These are phyloP conservation scores for Cephalotes varians DNA, from an alignment of 2,888 invertebrate species.

Conservation along the genomic window DNA sequence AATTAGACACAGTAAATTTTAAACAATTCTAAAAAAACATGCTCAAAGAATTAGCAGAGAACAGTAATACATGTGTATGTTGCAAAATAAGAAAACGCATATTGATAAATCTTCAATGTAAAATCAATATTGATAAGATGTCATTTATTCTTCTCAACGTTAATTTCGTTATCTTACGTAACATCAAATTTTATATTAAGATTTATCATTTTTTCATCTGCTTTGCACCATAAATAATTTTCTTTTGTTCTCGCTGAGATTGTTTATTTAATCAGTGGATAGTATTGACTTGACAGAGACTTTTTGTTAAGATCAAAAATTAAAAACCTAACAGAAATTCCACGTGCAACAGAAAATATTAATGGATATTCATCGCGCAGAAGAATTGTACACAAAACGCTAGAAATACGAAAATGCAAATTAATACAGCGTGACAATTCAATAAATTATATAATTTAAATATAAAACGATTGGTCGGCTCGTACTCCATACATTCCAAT, in stretches of 20 bases:
- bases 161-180: constrained; percentile 3
- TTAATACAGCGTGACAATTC: constrained; percentile 41
- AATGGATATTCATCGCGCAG: constrained; percentile 24
- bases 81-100: not conserved
- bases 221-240: not conserved
- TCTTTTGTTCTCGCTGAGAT: constrained; percentile 13
- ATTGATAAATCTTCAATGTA: not conserved
- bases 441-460: constrained; percentile 49
- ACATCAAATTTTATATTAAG: not conserved
- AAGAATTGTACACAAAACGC: constrained; percentile 27
- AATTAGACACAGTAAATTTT: not conserved
- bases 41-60: not conserved
- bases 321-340: not conserved
- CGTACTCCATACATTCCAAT: constrained; percentile 21
- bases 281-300: constrained; percentile 8
- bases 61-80: not conserved
- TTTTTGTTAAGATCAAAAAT: constrained; percentile 1
- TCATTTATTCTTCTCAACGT: constrained; percentile 1
- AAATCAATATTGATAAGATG: constrained; percentile 8
- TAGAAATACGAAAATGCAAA: constrained; percentile 42
- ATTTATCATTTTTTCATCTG: constrained; percentile 3
- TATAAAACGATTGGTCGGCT: constrained; percentile 39
- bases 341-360: not conserved
- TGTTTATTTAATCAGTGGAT: constrained; percentile 15
- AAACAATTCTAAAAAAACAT: not conserved